Conservation (phyloP, 2,888 invertebrate species). For the Tipula lateralis region DNA sequence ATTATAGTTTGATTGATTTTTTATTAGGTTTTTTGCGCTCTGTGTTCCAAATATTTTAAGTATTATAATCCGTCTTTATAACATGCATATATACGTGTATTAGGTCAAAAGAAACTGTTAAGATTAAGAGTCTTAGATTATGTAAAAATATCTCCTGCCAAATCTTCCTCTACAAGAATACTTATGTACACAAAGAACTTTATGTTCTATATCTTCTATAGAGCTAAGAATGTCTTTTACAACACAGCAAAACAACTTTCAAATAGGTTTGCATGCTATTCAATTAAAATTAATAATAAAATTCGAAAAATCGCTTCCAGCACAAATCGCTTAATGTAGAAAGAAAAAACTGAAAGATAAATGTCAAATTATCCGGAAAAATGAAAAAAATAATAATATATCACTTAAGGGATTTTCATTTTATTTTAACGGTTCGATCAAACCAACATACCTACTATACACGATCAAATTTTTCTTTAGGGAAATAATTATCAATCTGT, state of each 20-base stretch:
- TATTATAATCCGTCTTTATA: not conserved
- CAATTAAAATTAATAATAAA: slow-evolving; percentile 11
- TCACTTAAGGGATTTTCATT: slow-evolving; percentile 12
- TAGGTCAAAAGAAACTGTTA: not conserved
- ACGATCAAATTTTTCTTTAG: not conserved
- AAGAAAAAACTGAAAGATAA: not conserved
- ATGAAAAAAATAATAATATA: not conserved
- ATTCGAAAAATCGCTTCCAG: not conserved
- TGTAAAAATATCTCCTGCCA: not conserved
- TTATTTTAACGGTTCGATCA: not conserved
- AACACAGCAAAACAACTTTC: not conserved
- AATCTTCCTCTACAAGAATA: not conserved
- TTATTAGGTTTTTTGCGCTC: not conserved
- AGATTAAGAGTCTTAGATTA: not conserved
- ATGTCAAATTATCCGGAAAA: slow-evolving; percentile 24
- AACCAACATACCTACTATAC: not conserved
- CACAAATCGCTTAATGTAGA: not conserved
- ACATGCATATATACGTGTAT: not conserved
- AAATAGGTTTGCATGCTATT: slow-evolving; percentile 9
- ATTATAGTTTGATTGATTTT: not conserved
- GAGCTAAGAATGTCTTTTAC: not conserved
- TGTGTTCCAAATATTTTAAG: not conserved
- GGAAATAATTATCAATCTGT: slow-evolving; percentile 6
- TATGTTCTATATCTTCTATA: not conserved
- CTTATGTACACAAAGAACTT: not conserved